Evolutionary conservation across 2,888 invertebrate species (phyloP).

Genomic region (Petrolisthes cinctipes): DNA sequence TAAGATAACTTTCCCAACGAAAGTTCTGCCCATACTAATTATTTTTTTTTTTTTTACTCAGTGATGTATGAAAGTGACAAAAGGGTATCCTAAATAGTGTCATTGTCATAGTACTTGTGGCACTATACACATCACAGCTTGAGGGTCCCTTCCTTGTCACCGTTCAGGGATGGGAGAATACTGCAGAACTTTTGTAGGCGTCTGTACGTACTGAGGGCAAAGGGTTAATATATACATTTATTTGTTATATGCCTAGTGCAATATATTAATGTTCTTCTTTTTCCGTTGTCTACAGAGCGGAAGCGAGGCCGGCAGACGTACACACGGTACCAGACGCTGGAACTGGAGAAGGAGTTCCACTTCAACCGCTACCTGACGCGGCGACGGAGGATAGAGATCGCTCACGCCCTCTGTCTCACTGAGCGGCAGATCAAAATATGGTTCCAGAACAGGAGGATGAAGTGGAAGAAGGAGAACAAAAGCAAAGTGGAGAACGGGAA

Average conservation of each 20-base stretch:
- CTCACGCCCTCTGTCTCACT: constrained; percentile 92
- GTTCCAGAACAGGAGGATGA: constrained; percentile 89
- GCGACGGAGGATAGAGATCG: constrained; percentile 95
- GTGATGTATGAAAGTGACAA: too few species aligned
- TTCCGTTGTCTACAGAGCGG: constrained; percentile 59
- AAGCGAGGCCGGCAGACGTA: constrained; percentile 71
- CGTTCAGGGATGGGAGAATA: too few species aligned
- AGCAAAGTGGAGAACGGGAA: constrained; percentile 64
- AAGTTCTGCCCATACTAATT: too few species aligned
- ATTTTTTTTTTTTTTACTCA: too few species aligned
- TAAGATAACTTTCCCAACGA: too few species aligned
- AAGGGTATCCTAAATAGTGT: too few species aligned
- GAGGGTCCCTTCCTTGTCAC: too few species aligned
- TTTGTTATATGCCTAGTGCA: background rate
- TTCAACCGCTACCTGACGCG: constrained; percentile 96
- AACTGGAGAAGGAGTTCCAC: constrained; percentile 80
- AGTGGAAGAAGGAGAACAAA: constrained; percentile 89
- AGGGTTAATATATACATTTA: background rate
- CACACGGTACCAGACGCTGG: constrained; percentile 70
- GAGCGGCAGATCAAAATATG: constrained; percentile 91
- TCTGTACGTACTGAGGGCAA: too few species aligned
- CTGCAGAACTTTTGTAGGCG: too few species aligned
- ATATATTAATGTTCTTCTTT: background rate
- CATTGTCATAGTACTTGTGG: too few species aligned
- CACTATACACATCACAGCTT: too few species aligned